Evolutionary conservation across 2,888 invertebrate genomes (phyloP).

Genomic region (Drosophila helvetica): DNA sequence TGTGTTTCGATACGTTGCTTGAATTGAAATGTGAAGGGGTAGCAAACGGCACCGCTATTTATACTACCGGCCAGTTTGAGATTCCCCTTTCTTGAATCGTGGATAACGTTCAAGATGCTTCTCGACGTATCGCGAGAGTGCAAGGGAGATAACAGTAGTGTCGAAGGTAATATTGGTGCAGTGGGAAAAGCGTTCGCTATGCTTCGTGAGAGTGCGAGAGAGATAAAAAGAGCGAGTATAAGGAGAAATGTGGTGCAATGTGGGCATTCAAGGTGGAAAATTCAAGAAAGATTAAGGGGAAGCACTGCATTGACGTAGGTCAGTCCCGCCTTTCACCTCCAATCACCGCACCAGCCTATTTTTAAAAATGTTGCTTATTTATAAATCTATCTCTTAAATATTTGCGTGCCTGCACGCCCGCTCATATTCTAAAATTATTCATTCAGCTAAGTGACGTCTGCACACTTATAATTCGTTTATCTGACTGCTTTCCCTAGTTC

Average conservation of each 20-base stretch:
- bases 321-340: not conserved
- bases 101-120: conserved; percentile 27
- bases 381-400: not conserved
- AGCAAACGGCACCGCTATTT: conserved; percentile 45
- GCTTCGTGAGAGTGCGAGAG: not conserved
- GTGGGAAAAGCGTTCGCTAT: not conserved
- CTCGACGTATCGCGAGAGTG: conserved; percentile 6
- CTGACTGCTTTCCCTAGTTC: too few relatives aligned
- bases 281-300: not conserved
- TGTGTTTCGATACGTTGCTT: conserved; percentile 26
- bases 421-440: not conserved
- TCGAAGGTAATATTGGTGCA: not conserved
- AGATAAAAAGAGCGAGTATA: not conserved
- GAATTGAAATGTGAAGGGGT: conserved; percentile 41
- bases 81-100: conserved; percentile 27
- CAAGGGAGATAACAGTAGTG: conserved; percentile 79
- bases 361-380: not conserved
- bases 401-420: too few relatives aligned
- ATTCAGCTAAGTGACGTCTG: not conserved
- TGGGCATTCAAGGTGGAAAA: not conserved
- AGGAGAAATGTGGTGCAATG: not conserved
- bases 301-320: not conserved
- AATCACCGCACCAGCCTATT: not conserved
- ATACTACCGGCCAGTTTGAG: conserved; percentile 39
- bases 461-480: too few relatives aligned